These are phyloP conservation scores for Micronycteris hirsuta DNA, from an alignment of 2,113 vertebrate genomes.

Conservation along the genomic window DNA sequence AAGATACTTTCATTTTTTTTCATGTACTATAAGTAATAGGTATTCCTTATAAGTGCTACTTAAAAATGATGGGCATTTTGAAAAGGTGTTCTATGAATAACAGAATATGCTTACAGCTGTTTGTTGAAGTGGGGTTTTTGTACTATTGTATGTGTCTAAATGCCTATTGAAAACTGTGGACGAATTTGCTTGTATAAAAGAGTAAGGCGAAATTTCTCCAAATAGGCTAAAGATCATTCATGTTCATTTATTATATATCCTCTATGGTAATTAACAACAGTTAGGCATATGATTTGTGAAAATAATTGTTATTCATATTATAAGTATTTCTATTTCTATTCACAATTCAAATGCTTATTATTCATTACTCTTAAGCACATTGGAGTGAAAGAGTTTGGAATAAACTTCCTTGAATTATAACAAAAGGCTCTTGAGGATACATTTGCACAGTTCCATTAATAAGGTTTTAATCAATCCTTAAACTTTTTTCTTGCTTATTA, in stretches of 20 bases:
- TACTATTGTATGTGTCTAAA: not conserved
- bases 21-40: not conserved
- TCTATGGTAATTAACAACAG: not conserved
- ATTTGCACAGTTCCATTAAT: conserved; percentile 25
- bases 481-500: conserved; percentile 13
- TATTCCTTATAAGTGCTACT: not conserved
- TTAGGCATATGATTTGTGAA: conserved; percentile 6
- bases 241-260: conserved; percentile 27
- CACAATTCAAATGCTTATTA: not conserved
- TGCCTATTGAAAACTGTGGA: not conserved
- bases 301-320: not conserved
- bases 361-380: not conserved
- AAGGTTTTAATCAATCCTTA: conserved; percentile 53
- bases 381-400: conserved; percentile 13
- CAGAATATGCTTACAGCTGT: not conserved
- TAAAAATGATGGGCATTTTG: not conserved
- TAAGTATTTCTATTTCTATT: not conserved
- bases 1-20: conserved; percentile 1
- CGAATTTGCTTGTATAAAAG: not conserved
- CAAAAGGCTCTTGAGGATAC: not conserved
- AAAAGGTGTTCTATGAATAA: not conserved
- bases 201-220: not conserved
- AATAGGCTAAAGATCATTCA: not conserved
- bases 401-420: conserved; percentile 40
- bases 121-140: not conserved